Base-by-base conservation (phyloP, 2,797 vertebrate species). In the Lepilemur septentrionalis region DNA sequence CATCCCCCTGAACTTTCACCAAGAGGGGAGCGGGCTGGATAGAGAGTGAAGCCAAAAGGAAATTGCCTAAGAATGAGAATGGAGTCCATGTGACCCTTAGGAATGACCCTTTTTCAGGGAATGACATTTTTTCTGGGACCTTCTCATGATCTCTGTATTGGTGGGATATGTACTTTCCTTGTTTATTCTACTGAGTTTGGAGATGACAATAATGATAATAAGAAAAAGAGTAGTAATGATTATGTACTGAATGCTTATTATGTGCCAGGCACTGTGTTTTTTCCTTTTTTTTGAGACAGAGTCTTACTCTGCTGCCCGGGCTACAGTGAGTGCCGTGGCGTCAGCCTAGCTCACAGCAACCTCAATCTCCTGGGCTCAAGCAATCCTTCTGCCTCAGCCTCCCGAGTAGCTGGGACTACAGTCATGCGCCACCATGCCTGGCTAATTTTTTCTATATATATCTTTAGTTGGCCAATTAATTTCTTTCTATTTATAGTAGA, bases 111-210 rank as follows among this genome's bases (percentile, higher is more conserved):
- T 72, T 70, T 59, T 38, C 11, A 17, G 30, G 28, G 46, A 67
- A 57, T 63, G 43, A 63, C 22, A 10, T 48, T 46, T 65, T 57
- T 59, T 38, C 11, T 17, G 18, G 22, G 46, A 76, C 20, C 15
- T 86, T 72, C 63, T 92, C 72, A 52, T 80, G 61, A 52, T 23
- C 7, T 97, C 76, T 59, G 81, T 79, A 57, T 70, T 70, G 38
- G 46, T 69, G 43, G 52, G 2, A 14, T 55, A 30, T 55, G 30
- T 70, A 52, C 69, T 83, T 96, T 46, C 41, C 22, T 75, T 91
- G 17, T 95, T 87, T 72, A 65, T 84, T 90, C 80, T 91, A 46
- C 91, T n/a, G 67, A 88, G 32, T 94, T 81, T 67, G 61, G 48
- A 69, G 69, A 70, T 76, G 48, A 10, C 50, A 50, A 52, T 65